Evolutionary conservation across 1,140 invertebrate genomes (phyloP).

Genomic region (Xylocopa sonorina): DNA sequence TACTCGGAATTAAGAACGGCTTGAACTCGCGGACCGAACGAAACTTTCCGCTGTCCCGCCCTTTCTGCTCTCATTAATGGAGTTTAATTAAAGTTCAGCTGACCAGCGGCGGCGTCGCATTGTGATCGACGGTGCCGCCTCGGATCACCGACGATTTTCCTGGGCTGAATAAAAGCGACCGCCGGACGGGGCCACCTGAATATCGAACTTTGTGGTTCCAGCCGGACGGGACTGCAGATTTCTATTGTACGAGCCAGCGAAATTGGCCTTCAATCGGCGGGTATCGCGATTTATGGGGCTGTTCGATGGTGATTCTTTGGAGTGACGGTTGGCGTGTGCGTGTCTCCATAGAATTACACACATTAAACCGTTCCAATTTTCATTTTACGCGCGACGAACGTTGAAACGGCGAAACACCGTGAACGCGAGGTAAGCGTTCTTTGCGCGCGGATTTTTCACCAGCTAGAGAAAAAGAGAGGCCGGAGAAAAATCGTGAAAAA

Average conservation of each 20-base stretch:
- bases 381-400: no score
- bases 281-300: conserved; percentile 2
- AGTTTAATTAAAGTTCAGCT: conserved; percentile 6
- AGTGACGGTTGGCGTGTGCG: no score
- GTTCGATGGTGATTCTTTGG: not conserved
- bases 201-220: no score
- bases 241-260: not conserved
- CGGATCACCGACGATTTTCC: not conserved
- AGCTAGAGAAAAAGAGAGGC: no score
- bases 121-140: not conserved
- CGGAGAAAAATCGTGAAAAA: no score
- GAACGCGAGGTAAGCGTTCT: no score
- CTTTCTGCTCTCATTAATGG: not conserved
- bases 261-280: conserved; percentile 5
- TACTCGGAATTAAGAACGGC: not conserved
- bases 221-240: not conserved
- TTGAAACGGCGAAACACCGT: no score
- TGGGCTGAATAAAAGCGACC: not conserved
- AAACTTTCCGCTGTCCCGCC: not conserved
- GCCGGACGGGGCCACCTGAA: not conserved
- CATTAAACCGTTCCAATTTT: no score
- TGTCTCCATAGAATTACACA: no score
- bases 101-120: not conserved
- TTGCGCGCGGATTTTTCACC: no score
- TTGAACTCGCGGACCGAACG: not conserved